Evolutionary conservation across 1,140 invertebrate species (phyloP), one percentile per base, ranked within the genome.

Genomic region (Chymomyza costata): DNA sequence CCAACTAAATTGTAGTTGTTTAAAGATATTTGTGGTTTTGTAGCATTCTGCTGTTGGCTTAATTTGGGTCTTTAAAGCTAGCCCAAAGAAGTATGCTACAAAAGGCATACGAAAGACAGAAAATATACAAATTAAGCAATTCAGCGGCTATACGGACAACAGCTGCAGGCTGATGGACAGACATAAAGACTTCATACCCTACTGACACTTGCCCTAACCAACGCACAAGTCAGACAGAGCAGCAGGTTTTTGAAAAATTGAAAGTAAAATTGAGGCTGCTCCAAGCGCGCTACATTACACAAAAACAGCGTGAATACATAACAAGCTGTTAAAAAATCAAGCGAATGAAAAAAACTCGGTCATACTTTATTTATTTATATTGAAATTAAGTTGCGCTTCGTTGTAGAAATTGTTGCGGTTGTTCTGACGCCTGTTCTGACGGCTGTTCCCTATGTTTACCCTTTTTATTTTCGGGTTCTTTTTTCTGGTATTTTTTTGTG

Each of bases 361-460:
- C 25, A 47, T 34, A 16, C 67, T 78, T 78, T 80, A 78, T 78
- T 80, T 78, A 78, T 78, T 78, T 78, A 80, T 78, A 60, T 80
- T 80, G 71, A 78, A 78, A 78, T 78, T 71, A 80, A 78, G 71
- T 80, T 78, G 66, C 71, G 62, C 57, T 63, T 66, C 49, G 40
- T 51, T 70, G 62, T 70, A 59, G 71, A 78, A 78, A 78, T 78
- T 78, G 73, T 78, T 80, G 71, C 71, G 66, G 71, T 71, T 54
- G 57, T 19, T 52, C 35, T 30, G 30, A 30, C 15, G 19, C 11
- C 18, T 51, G 28, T 41, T 30, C n/a, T n/a, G n/a, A n/a, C n/a
- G n/a, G 44, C 35, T n/a, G 31, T 31, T 54, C 25, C 18, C 30
- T 65, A 65, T 78, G 65, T 78, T 76, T 78, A 74, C 71, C 66